A percentile compares a stretch with the other conserved stretches of the same genome.
phyloP scores from a whole-genome alignment of 1,140 invertebrate species.

The Drosophila ogumai region DNA sequence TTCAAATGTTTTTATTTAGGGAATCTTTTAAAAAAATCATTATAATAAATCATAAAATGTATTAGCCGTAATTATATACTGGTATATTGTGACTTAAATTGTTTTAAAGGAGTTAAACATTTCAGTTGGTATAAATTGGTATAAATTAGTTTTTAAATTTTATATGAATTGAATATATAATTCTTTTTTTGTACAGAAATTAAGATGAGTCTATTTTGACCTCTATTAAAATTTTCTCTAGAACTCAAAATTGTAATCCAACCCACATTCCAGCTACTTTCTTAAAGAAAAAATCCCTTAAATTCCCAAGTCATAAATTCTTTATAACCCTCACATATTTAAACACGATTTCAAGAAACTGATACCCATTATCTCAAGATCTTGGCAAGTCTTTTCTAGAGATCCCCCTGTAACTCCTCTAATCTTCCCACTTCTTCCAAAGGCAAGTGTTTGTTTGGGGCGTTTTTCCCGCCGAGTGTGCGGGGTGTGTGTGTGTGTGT shows the following conservation, averaged over 20 bases:
- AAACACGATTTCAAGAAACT: slow-evolving; percentile 9
- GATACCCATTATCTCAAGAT: slow-evolving; percentile 17
- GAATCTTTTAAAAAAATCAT: too few relatives aligned
- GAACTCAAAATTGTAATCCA: neutral
- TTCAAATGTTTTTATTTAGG: too few relatives aligned
- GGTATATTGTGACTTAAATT: too few relatives aligned
- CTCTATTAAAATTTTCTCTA: neutral
- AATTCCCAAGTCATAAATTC: slow-evolving; percentile 5
- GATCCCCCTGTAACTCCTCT: neutral
- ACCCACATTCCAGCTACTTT: neutral
- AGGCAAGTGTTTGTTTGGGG: slow-evolving; percentile 75
- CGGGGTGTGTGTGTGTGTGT: neutral
- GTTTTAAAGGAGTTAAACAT: too few relatives aligned
- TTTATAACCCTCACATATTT: neutral
- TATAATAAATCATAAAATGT: too few relatives aligned
- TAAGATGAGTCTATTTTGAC: neutral
- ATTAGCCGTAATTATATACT: too few relatives aligned
- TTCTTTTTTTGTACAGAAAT: neutral
- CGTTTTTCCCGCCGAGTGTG: slow-evolving; percentile 43
- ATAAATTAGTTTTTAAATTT: too few relatives aligned
- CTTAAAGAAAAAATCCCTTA: neutral
- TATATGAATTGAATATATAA: too few relatives aligned
- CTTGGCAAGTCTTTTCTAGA: neutral
- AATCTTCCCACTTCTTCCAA: slow-evolving; percentile 4
- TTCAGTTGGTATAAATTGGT: too few relatives aligned